These are phyloP conservation scores for Brachionus angularis DNA, from an alignment of 1,140 invertebrate species.

Conservation along the genomic window DNA sequence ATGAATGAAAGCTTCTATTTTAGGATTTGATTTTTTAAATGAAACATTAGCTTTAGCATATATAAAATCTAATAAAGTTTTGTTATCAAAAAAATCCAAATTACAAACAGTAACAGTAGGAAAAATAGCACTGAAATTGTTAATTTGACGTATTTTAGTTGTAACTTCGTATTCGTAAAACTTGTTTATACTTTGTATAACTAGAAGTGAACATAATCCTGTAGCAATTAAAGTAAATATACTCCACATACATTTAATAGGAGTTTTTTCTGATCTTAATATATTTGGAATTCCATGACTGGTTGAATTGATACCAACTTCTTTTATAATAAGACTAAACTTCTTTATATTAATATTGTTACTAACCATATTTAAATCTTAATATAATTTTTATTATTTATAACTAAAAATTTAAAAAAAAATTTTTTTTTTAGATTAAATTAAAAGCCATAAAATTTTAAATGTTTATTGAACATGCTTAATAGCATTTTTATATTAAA, in stretches of 20 bases:
- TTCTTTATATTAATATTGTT: too few species aligned
- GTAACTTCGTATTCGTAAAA: conserved; percentile 13
- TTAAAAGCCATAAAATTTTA: too few species aligned
- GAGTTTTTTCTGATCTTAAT: neutral
- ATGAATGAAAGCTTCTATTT: too few species aligned
- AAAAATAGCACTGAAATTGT: neutral
- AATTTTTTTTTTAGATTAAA: too few species aligned
- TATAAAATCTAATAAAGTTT: neutral
- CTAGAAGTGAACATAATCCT: neutral
- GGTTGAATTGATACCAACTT: neutral
- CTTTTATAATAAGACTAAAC: too few species aligned
- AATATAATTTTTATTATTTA: too few species aligned
- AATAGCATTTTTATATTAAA: too few species aligned
- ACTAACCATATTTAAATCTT: too few species aligned
- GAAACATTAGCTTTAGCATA: neutral
- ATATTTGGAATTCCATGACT: conserved; percentile 34
- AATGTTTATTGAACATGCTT: too few species aligned
- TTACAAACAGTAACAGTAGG: conserved; percentile 14
- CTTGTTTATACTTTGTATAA: neutral
- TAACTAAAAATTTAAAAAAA: too few species aligned
- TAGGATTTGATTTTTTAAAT: neutral
- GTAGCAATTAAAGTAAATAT: neutral
- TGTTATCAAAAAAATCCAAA: neutral
- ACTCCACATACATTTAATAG: neutral
- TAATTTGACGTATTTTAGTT: neutral